These are phyloP conservation scores for Strigamia transsilvanica DNA, from an alignment of 2,888 invertebrate genomes.

Conservation along the genomic window DNA sequence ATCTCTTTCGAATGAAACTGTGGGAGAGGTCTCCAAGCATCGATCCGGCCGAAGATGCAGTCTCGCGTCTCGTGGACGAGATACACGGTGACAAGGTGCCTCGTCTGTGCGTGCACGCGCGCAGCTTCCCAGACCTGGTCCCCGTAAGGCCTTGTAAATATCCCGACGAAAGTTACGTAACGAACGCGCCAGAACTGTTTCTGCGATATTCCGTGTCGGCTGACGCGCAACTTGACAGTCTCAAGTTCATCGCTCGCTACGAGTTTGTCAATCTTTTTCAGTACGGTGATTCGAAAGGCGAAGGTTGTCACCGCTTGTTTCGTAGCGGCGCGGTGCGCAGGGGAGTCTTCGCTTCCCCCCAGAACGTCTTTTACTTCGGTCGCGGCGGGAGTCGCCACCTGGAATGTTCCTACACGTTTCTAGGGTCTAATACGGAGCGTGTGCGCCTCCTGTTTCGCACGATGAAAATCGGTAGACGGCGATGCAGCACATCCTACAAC, in stretches of 20 bases:
- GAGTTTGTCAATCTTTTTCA: constrained; percentile 76
- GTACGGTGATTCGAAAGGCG: constrained; percentile 57
- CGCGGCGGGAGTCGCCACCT: constrained; percentile 80
- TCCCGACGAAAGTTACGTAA: constrained; percentile 77
- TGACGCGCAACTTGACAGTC: constrained; percentile 81
- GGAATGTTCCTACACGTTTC: constrained; percentile 78
- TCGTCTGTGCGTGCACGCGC: constrained; percentile 58
- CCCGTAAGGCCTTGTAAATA: constrained; percentile 59
- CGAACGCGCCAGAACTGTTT: constrained; percentile 77
- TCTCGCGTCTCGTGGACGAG: constrained; percentile 46
- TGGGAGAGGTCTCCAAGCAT: constrained; percentile 51
- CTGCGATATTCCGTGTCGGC: constrained; percentile 78
- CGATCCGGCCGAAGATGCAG: background rate
- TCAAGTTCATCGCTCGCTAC: constrained; percentile 79
- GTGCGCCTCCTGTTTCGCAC: constrained; percentile 73
- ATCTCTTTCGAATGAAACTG: constrained; percentile 53
- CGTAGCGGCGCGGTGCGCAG: constrained; percentile 58
- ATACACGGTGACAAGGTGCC: constrained; percentile 55
- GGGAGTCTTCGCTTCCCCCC: constrained; percentile 77
- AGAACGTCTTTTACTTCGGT: constrained; percentile 83
- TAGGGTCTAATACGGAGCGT: constrained; percentile 74
- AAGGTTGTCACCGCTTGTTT: constrained; percentile 58
- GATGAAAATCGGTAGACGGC: constrained; percentile 71
- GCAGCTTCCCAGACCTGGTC: constrained; percentile 58
- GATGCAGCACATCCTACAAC: constrained; percentile 74